Evolutionary conservation across 2,888 invertebrate genomes (phyloP).

Genomic region (Microplitis deprimator): DNA sequence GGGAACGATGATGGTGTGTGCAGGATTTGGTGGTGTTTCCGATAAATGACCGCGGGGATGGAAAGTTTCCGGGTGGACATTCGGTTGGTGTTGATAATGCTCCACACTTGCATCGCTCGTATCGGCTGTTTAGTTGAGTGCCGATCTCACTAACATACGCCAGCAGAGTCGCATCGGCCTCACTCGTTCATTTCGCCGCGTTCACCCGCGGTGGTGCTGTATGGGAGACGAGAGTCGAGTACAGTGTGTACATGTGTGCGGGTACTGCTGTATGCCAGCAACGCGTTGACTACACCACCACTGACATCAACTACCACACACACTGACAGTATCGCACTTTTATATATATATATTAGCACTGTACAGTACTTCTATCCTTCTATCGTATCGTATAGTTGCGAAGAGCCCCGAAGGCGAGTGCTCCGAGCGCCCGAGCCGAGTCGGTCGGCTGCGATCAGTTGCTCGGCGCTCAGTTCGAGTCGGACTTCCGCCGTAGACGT

Average conservation of each 20-base stretch:
- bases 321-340: not conserved
- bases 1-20: not conserved
- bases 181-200: not conserved
- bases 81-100: not conserved
- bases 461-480: slow-evolving; percentile 65
- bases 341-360: not conserved
- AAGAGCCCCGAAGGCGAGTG: slow-evolving; percentile 34
- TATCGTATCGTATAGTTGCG: slow-evolving; percentile 40
- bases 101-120: not conserved
- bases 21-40: slow-evolving; percentile 27
- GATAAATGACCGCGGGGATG: slow-evolving; percentile 35
- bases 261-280: not conserved
- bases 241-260: not conserved
- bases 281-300: slow-evolving; percentile 3
- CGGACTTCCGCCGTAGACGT: slow-evolving; percentile 63
- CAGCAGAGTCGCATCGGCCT: not conserved
- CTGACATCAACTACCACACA: not conserved
- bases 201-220: not conserved
- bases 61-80: slow-evolving; percentile 36
- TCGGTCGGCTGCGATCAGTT: slow-evolving; percentile 60
- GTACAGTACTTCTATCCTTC: not conserved
- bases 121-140: not conserved
- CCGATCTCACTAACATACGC: not conserved
- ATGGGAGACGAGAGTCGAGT: too few relatives aligned
- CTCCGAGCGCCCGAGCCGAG: slow-evolving; percentile 33